A percentile compares a stretch with the other conserved stretches of the same genome.
phyloP scores from a whole-genome alignment of 2,797 vertebrate genomes.

The Sebastes taczanowskii region DNA sequence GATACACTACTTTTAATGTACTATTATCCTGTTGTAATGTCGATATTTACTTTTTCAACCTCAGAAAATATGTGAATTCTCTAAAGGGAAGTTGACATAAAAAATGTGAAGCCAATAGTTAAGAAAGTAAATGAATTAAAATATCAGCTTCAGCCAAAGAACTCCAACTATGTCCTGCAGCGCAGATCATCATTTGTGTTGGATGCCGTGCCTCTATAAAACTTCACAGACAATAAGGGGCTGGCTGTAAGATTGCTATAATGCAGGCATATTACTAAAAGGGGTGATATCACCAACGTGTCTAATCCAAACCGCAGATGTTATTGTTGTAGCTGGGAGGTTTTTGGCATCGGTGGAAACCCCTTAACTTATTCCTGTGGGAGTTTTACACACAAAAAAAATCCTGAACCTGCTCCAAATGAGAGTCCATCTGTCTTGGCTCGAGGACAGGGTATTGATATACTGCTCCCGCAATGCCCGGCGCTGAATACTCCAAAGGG shows the following conservation, averaged over 20 bases:
- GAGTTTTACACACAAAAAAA: conserved; percentile 43
- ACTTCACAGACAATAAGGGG: conserved; percentile 65
- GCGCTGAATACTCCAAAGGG: conserved; percentile 55
- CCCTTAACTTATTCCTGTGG: conserved; percentile 53
- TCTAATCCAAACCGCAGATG: conserved; percentile 71
- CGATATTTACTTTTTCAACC: not conserved
- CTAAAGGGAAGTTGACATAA: conserved; percentile 4
- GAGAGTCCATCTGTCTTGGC: conserved; percentile 57
- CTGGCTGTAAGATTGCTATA: conserved; percentile 46
- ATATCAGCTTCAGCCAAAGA: conserved; percentile 27
- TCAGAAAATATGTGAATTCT: not conserved
- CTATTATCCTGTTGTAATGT: not conserved
- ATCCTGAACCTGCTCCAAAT: conserved; percentile 49
- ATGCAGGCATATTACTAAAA: conserved; percentile 52
- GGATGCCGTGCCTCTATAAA: conserved; percentile 40
- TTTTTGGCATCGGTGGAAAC: conserved; percentile 58
- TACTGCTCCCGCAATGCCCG: conserved; percentile 50
- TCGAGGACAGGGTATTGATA: conserved; percentile 48
- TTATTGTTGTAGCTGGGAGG: conserved; percentile 69
- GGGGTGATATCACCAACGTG: conserved; percentile 66
- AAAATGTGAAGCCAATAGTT: conserved; percentile 13
- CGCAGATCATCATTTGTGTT: conserved; percentile 49
- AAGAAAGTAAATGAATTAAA: conserved; percentile 38
- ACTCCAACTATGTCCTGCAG: conserved; percentile 19
- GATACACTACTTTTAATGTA: not conserved